These are phyloP conservation scores for Arvicanthis niloticus DNA, from an alignment of 2,113 vertebrate genomes.

Conservation along the genomic window DNA sequence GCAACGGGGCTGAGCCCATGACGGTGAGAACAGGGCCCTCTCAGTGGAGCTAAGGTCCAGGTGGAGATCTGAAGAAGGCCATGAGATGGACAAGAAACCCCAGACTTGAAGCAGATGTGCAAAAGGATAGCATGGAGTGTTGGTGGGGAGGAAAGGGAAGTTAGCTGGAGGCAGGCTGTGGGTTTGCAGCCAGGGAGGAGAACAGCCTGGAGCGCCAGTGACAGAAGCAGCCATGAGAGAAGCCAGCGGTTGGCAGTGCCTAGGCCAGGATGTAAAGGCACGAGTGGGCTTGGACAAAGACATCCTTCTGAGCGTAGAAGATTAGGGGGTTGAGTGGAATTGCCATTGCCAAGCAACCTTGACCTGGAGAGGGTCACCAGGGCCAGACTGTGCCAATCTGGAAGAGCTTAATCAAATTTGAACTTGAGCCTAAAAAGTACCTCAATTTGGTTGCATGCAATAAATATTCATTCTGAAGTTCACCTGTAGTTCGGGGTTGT, in stretches of 20 bases:
- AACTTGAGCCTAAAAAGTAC: not conserved
- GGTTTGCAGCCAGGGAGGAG: no score
- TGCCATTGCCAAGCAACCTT: not conserved
- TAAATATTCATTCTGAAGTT: not conserved
- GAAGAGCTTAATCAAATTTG: not conserved
- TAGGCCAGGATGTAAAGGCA: not conserved
- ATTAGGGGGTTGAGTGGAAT: no score
- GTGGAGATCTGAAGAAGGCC: not conserved
- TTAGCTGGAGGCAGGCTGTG: no score
- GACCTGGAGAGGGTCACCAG: no score
- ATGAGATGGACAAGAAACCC: not conserved
- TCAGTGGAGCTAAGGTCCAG: not conserved
- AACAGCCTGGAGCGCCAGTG: not conserved
- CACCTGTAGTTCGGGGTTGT: accelerated
- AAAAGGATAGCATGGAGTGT: not conserved
- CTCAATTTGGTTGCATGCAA: not conserved
- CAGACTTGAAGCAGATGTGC: not conserved
- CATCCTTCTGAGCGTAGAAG: not conserved
- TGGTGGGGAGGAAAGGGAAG: not conserved
- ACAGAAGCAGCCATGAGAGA: not conserved
- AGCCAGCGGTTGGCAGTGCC: not conserved
- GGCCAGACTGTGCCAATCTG: not conserved
- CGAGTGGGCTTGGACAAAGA: no score
- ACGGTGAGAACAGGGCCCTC: not conserved
- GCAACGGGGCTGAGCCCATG: not conserved